phyloP scores from a whole-genome alignment of 2,888 invertebrate species.

The Ommatoiulus sabulosus region DNA sequence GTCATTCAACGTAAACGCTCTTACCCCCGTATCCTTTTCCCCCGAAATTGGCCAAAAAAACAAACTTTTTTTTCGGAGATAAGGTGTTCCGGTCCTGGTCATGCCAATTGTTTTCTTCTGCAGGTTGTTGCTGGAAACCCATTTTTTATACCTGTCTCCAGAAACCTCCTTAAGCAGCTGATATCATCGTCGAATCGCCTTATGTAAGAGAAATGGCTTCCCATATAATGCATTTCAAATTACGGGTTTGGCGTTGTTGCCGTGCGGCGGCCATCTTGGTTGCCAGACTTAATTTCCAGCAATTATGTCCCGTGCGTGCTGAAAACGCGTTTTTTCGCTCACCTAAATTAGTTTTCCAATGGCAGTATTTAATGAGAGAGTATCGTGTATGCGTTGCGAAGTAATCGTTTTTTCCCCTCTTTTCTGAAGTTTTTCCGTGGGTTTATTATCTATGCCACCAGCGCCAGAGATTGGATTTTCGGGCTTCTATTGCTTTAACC shows the following conservation, averaged over 20 bases:
- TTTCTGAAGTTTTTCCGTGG: not conserved
- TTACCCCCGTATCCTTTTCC: constrained; percentile 37
- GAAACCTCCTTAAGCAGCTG: not conserved
- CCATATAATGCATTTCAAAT: not conserved
- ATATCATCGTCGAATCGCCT: not conserved
- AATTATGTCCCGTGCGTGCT: constrained; percentile 8
- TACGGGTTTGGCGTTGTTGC: not conserved
- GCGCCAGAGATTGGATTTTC: not conserved
- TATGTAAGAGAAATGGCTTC: not conserved
- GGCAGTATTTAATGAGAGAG: not conserved
- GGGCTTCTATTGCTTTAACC: not conserved
- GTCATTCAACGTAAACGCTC: not conserved
- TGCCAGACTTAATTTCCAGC: not conserved
- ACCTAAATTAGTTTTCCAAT: not conserved
- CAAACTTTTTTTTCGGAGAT: not conserved
- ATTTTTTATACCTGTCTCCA: not conserved
- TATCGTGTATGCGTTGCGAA: not conserved
- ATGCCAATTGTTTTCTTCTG: constrained; percentile 1
- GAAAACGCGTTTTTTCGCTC: not conserved
- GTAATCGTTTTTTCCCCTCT: not conserved
- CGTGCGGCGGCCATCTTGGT: constrained; percentile 22
- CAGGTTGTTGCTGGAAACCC: not conserved
- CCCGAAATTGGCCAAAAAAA: not conserved
- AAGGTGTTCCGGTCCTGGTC: constrained; percentile 38
- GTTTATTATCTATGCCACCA: constrained; percentile 17